Conservation (phyloP, 2,113 vertebrate species). For the Leucopsar rothschildi region DNA sequence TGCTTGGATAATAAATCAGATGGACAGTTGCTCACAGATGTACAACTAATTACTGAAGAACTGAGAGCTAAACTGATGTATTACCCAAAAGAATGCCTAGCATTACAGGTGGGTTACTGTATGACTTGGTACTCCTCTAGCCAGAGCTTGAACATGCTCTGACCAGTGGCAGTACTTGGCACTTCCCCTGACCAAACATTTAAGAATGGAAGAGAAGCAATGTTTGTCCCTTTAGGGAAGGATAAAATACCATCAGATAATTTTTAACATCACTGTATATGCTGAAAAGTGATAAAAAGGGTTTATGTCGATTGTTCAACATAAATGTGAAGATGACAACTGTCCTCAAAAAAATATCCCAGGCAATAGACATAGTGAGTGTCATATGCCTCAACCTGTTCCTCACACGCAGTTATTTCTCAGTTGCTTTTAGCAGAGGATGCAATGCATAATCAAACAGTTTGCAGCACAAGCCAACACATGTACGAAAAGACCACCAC, state of each 20-base stretch:
- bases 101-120: not conserved
- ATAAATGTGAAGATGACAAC: not conserved
- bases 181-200: not conserved
- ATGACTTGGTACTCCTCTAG: not conserved
- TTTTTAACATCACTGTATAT: not conserved
- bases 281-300: not conserved
- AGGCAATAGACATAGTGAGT: not conserved
- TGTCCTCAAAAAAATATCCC: not conserved
- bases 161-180: not conserved
- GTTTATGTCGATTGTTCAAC: not conserved
- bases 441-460: not conserved
- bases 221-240: not conserved
- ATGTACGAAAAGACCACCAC: rapidly evolving
- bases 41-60: conserved; percentile 39
- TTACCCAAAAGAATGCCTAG: not conserved
- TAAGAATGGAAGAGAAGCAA: not conserved
- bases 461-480: not conserved
- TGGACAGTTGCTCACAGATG: conserved; percentile 40
- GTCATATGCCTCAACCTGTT: not conserved
- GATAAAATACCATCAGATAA: not conserved
- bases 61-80: not conserved
- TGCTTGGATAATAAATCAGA: conserved; percentile 20
- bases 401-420: not conserved
- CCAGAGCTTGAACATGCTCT: not conserved
- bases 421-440: not conserved